Evolutionary conservation across 2,888 invertebrate genomes (phyloP).

Genomic region (Tanypteryx hageni): DNA sequence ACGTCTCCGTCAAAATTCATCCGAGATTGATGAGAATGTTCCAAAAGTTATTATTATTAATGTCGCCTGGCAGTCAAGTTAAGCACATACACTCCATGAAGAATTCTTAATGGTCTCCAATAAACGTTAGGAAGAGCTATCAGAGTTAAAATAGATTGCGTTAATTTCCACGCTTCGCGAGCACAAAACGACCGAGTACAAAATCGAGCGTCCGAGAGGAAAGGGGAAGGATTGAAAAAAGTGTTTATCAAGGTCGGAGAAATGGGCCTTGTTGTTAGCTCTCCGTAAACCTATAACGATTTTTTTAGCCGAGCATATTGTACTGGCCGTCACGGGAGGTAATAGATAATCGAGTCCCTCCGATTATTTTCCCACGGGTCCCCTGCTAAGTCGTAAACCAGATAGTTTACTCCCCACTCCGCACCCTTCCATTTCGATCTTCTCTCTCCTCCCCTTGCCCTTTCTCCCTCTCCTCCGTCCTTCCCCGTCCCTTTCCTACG

Average conservation of each 20-base stretch:
- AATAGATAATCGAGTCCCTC: not conserved
- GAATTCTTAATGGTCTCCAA: conserved; percentile 19
- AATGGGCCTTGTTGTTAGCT: not conserved
- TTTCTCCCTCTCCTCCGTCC: not conserved
- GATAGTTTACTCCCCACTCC: conserved; percentile 13
- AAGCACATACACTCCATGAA: not conserved
- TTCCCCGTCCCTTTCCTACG: conserved; percentile 1
- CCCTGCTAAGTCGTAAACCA: conserved; percentile 6
- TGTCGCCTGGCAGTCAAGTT: not conserved
- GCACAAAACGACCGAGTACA: not conserved
- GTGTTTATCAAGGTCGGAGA: not conserved
- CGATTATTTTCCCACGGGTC: conserved; percentile 30
- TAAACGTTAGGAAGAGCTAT: not conserved
- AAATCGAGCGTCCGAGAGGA: not conserved
- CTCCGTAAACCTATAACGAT: conserved; percentile 21
- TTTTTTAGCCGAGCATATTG: not conserved
- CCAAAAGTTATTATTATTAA: not conserved
- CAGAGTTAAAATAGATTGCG: not conserved
- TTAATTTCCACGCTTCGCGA: conserved; percentile 10
- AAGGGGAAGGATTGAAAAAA: not conserved
- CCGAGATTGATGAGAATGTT: not conserved
- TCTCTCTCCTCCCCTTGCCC: not conserved
- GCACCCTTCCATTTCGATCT: not conserved
- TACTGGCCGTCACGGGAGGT: not conserved
- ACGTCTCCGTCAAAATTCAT: not conserved